Evolutionary conservation across 2,113 vertebrate genomes (phyloP), one percentile per base, ranked within the genome.

Genomic region (Chunga burmeisteri): DNA sequence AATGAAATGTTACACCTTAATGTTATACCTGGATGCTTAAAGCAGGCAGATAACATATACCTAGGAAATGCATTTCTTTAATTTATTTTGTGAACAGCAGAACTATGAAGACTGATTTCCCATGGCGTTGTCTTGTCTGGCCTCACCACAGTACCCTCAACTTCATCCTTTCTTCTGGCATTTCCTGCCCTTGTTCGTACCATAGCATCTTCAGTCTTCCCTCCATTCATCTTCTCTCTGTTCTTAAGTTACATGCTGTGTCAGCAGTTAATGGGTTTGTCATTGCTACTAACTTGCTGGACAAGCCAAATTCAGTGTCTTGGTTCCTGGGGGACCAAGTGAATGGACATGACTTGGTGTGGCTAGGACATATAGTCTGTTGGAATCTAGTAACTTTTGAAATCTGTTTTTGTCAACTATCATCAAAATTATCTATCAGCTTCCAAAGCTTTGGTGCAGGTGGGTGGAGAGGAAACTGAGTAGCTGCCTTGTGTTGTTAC

Each of bases 251-350:
- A 19, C 0, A 1, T 58, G 27, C 34, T 42, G 10, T 42, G 13
- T 26, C 49, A n/a, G 36, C 55, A 58, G 34, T 58, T 70, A 9
- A 23, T 20, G 34, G 17, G 5, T 75, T 67, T 92, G 42, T 53
- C 53, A n/a, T 27, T 42, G 50, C 34, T 73, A 22, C 15, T 13
- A 29, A 26, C 12, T 34, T 71, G 13, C 38, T 44, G 55, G 36
- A 14, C 22, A 73, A 38, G 8, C 46, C 53, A 73, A 63, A 30
- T 18, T 56, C 23, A n/a, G 4, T 81, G 38, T 36, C 32, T 63
- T 0, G 0, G 29, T 52, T 87, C 71, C 36, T 62, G 30, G 5
- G 11, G 22, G 3, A 18, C n/a, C 55, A 56, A 12, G 16, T 38
- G n/a, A 73, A 65, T 5, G 5, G 13, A 27, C 19, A 1, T 30